These are phyloP conservation scores for Catharus minimus DNA, from an alignment of 2,113 vertebrate genomes.

Conservation along the genomic window DNA sequence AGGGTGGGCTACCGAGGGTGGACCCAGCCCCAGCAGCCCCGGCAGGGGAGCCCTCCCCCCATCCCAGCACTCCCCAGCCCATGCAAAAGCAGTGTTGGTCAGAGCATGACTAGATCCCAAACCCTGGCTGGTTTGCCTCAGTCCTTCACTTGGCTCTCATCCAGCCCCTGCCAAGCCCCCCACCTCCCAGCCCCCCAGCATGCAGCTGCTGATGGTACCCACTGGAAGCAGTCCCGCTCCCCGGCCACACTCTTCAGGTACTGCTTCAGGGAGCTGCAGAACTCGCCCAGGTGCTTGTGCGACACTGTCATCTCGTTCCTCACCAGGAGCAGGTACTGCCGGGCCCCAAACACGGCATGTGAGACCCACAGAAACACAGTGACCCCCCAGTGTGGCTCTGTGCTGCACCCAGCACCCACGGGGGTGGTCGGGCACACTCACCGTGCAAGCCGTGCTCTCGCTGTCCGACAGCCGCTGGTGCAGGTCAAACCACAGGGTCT, in stretches of 20 bases:
- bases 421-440: constrained; percentile 51
- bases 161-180: not conserved
- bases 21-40: not conserved
- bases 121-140: not conserved
- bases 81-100: not conserved
- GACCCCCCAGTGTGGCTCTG: accelerated
- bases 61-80: not conserved
- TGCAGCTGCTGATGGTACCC: constrained; percentile 50
- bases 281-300: constrained; percentile 90
- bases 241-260: constrained; percentile 90
- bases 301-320: constrained; percentile 92
- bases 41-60: not conserved
- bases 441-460: constrained; percentile 84
- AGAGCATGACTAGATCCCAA: not conserved
- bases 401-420: not conserved
- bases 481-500: constrained; percentile 96
- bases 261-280: constrained; percentile 90
- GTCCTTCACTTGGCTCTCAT: not conserved
- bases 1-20: not conserved
- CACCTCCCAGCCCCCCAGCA: not conserved
- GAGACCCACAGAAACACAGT: accelerated
- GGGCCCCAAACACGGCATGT: not conserved
- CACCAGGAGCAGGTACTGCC: constrained; percentile 89
- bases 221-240: constrained; percentile 92
- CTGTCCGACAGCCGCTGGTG: constrained; percentile 93